Percentiles rank a stretch among this genome's conserved stretches.
Conservation (phyloP, 2,797 vertebrate species). For the Vultur gryphus region DNA sequence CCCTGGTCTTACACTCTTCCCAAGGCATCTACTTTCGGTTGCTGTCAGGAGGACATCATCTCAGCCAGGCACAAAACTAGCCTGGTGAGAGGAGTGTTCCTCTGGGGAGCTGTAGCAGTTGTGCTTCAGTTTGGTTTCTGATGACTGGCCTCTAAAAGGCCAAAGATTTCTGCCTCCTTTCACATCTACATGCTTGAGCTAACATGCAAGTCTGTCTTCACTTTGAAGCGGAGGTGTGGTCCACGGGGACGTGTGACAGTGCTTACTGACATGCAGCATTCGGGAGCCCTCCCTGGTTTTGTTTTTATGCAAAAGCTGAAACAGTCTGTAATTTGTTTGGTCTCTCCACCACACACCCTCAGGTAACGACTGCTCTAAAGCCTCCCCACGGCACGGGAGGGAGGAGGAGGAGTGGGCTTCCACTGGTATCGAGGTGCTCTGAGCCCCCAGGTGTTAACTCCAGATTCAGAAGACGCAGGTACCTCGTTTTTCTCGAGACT, state of each 20-base stretch:
- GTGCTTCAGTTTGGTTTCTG: neutral
- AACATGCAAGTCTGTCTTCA: neutral
- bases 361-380: neutral
- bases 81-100: neutral
- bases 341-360: neutral
- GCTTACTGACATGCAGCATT: neutral
- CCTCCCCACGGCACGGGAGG: neutral
- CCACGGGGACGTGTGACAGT: fast-evolving
- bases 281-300: neutral
- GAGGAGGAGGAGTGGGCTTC: fast-evolving
- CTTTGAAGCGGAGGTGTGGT: neutral
- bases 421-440: neutral
- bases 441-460: neutral
- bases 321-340: neutral
- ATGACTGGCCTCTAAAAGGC: neutral
- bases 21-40: neutral
- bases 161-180: neutral
- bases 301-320: neutral
- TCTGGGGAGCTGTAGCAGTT: neutral
- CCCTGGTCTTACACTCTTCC: neutral
- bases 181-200: neutral
- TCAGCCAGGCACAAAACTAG: neutral
- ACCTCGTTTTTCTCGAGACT: conserved; percentile 98
- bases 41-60: neutral
- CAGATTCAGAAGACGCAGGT: neutral